Base-by-base conservation (phyloP, 2,113 vertebrate genomes). In the Eclectus roratus region DNA sequence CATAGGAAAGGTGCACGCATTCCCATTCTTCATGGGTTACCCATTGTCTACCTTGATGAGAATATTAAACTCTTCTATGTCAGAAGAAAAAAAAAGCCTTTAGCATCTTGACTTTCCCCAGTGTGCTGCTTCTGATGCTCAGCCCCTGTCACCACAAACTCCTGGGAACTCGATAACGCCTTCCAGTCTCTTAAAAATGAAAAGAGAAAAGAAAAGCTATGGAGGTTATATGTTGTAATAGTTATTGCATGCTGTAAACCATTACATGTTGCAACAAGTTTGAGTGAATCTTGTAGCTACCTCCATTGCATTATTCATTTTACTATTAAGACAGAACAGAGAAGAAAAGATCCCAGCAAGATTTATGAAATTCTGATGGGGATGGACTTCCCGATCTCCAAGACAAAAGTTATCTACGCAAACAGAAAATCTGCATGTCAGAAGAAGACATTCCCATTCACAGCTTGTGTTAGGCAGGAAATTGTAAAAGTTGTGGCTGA, bases 391-490 rank as follows among this genome's bases (percentile, higher is more conserved):
- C 24, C 2, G 2, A 58, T 41, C 61, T 50, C 69, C 43, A n/a
- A 80, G 53, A 65, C 70, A 58, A 29, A 92, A 93, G 52, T 60
- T 79, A 49, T 41, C 52, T 20, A 12, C 71, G 27, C 87, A 88
- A 94, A 87, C 69, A 87, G 77, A 84, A 89, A 78, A 74, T 84
- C 73, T 93, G 69, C 20, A 8, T 79, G 56, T 86, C 61, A 65
- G 23, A 92, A 56, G 72, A 41, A 60, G 41, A 68, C 66, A 72
- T 6, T 81, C 49, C 44, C 39, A 69, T 86, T 89, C 83, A 79
- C n/a, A 79, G 73, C 61, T 92, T 80, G 24, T 61, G 60, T 73
- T 71, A 56, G 52, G 61, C 66, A 79, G 80, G 77, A 92, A 91
- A 71, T 19, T 61, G 31, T 47, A 47, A 55, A 79, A 84, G n/a